Conservation (phyloP, 2,888 invertebrate genomes). For the Alloscopus bannaensis region DNA sequence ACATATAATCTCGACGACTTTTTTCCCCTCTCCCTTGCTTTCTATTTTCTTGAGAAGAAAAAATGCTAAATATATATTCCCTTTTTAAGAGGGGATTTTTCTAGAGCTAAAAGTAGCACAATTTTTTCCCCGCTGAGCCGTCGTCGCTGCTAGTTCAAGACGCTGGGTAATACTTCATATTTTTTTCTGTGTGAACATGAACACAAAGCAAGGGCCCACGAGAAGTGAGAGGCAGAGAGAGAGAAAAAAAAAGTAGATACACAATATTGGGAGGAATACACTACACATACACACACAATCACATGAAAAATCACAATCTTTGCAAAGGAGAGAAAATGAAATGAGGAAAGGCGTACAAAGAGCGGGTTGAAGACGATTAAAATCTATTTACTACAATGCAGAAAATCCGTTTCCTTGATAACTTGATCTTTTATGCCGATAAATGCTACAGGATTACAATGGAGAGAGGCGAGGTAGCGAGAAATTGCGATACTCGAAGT, state of each 20-base stretch:
- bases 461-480: background rate
- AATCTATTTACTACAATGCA: slow-evolving; percentile 36
- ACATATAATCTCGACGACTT: slow-evolving; percentile 43
- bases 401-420: slow-evolving; percentile 3
- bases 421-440: background rate
- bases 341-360: background rate
- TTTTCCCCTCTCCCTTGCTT: slow-evolving; percentile 15
- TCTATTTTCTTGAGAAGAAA: too few species aligned
- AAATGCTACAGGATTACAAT: slow-evolving; percentile 2
- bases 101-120: slow-evolving; percentile 47
- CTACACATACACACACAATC: slow-evolving; percentile 9
- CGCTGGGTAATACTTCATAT: background rate
- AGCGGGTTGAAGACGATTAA: slow-evolving; percentile 27
- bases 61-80: too few species aligned
- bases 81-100: too few species aligned
- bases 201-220: background rate
- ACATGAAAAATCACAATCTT: slow-evolving; percentile 11
- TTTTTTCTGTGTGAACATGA: background rate
- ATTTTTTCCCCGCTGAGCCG: background rate
- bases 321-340: background rate
- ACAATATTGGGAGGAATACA: slow-evolving; percentile 5
- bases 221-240: background rate
- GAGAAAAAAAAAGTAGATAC: background rate
- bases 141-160: background rate
- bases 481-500: too few species aligned